A percentile compares a stretch with the other conserved stretches of the same genome.
phyloP scores from a whole-genome alignment of 2,888 invertebrate species.

The Acrobasis consociella region DNA sequence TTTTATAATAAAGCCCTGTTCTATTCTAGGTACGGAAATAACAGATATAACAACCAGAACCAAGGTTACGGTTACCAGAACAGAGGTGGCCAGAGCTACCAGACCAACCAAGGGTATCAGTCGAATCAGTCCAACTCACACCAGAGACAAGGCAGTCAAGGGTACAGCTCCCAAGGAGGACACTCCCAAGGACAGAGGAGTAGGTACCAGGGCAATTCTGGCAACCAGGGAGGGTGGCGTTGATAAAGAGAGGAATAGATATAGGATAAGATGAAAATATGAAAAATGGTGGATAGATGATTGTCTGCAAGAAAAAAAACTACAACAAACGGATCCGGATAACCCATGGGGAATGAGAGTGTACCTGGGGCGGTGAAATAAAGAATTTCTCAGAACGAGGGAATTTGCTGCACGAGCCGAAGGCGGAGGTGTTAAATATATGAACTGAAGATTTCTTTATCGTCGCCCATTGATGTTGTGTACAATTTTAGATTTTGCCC shows the following conservation, averaged over 20 bases:
- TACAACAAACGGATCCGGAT: too few relatives aligned
- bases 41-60: constrained; percentile 34
- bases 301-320: not conserved
- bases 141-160: constrained; percentile 33
- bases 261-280: not conserved
- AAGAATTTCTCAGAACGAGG: not conserved
- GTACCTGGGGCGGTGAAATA: too few relatives aligned
- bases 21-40: constrained; percentile 23
- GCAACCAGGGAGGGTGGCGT: constrained; percentile 19
- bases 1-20: too few relatives aligned
- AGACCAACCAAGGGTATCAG: constrained; percentile 23
- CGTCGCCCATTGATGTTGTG: too few relatives aligned
- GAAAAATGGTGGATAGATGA: not conserved
- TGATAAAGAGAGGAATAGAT: constrained; percentile 3
- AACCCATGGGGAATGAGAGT: too few relatives aligned
- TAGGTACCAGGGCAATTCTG: constrained; percentile 18
- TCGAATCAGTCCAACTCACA: not conserved
- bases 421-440: too few relatives aligned
- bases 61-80: constrained; percentile 33
- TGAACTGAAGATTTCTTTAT: too few relatives aligned
- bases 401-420: too few relatives aligned
- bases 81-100: constrained; percentile 29
- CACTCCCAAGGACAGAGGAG: constrained; percentile 25
- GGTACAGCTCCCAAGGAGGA: constrained; percentile 19
- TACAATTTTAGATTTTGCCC: too few relatives aligned